Base-by-base conservation (phyloP, 1,140 invertebrate genomes). In the Atopsyche davidsoni region DNA sequence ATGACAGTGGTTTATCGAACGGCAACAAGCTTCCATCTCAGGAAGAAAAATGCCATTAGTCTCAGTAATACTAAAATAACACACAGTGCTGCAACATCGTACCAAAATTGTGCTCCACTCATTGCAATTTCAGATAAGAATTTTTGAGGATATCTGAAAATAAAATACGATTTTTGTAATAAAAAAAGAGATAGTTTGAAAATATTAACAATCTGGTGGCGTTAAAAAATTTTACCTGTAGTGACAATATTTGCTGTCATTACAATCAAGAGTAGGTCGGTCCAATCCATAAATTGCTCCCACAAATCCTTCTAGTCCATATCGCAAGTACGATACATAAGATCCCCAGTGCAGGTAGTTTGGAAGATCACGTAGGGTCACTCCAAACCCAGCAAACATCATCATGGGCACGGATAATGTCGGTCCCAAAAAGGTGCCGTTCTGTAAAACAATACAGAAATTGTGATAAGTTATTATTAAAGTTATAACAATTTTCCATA, bases 311-410 rank as follows among this genome's bases (percentile, higher is more conserved):
- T 96, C 91, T n/a, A 94, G 75, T 3, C 86, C 87, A 62, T 92
- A 96, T 60, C 90, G 75, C 17, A 94, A 69, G 62, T 92, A 95
- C 13, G 89, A 92, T 34, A 92, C 69, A 60, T 93, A 87, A 19
- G 84, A 90, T 0, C 92, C 85, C 89, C 90, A 94, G 59, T 85
- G 79, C 0, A 96, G 67, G 62, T 92, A 92, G 0, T 61, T 55
- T 0, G 92, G 92, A 61, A 89, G 67, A 67, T 90, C 87, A 0
- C 77, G 65, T 4, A 89, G 64, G 0, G 82, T 81, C 1, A 90
- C 86, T 1, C 87, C 86, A 60, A 89, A 90, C 19, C 86, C 87
- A 42, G 86, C 83, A 57, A 89, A 89, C 87, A 90, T 89, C 87
- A 90, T 90, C 78, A 89, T 80, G 4, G 86, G 85, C 13, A 89